Evolutionary conservation across 2,113 vertebrate species (phyloP).

Genomic region (Oriolus oriolus): DNA sequence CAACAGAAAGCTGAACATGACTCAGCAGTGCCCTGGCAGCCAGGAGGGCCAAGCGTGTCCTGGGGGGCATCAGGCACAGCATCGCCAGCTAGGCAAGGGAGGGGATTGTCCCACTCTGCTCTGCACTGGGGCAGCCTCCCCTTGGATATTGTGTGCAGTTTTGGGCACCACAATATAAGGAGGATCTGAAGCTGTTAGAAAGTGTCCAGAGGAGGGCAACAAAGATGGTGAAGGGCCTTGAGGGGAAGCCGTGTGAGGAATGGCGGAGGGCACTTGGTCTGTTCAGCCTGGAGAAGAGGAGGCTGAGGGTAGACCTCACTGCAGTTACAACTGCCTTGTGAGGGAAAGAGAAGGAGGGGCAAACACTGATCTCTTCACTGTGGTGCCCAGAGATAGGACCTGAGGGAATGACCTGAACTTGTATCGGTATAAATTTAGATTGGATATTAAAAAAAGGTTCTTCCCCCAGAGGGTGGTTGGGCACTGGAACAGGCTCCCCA

Average conservation of each 20-base stretch:
- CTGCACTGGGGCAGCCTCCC: rapidly evolving
- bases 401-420: neutral
- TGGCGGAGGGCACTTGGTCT: neutral
- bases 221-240: neutral
- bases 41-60: neutral
- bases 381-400: neutral
- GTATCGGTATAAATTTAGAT: neutral
- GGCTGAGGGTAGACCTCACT: neutral
- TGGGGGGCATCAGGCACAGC: neutral
- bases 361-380: neutral
- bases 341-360: neutral
- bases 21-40: neutral
- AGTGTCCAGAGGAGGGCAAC: neutral
- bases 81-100: rapidly evolving
- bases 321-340: neutral
- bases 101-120: neutral
- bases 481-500: neutral
- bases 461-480: neutral
- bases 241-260: neutral
- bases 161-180: too few species aligned
- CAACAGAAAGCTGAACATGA: rapidly evolving
- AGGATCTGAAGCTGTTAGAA: neutral
- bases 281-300: neutral
- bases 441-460: neutral
- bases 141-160: neutral